Conservation (phyloP, 2,113 vertebrate genomes). For the Aplodontia rufa region DNA sequence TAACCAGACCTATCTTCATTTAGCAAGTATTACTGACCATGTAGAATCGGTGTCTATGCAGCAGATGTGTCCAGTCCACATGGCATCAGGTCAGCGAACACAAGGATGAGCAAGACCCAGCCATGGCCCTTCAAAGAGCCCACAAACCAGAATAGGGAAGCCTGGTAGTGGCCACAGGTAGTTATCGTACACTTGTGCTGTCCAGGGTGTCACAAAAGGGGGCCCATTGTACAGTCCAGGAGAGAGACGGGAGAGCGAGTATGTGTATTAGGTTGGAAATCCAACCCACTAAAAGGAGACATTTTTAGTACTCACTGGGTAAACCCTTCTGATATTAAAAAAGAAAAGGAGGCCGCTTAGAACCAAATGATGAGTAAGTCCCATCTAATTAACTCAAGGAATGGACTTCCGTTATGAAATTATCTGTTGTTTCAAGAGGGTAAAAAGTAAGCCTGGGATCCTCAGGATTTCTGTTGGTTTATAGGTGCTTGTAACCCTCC, state of each 20-base stretch:
- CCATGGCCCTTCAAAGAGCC: background rate
- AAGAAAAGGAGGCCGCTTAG: background rate
- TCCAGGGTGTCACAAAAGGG: background rate
- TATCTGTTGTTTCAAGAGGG: background rate
- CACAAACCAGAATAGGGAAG: background rate
- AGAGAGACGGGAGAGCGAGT: fast-evolving
- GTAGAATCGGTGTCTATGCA: background rate
- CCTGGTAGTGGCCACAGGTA: background rate
- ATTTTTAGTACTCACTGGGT: background rate
- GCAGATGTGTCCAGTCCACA: background rate
- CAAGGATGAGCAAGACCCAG: background rate
- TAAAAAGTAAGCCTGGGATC: background rate
- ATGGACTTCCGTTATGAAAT: background rate
- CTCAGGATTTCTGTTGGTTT: background rate
- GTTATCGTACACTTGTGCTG: background rate
- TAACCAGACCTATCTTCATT: background rate
- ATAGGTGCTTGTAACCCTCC: background rate
- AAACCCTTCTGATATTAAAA: background rate
- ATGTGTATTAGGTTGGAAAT: no score
- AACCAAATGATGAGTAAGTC: background rate
- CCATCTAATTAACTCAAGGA: background rate
- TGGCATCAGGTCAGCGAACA: background rate
- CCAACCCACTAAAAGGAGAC: background rate
- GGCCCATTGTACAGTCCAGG: no score
- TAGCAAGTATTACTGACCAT: background rate